Evolutionary conservation across 2,113 vertebrate species (phyloP).

Genomic region (Neotoma lepida): DNA sequence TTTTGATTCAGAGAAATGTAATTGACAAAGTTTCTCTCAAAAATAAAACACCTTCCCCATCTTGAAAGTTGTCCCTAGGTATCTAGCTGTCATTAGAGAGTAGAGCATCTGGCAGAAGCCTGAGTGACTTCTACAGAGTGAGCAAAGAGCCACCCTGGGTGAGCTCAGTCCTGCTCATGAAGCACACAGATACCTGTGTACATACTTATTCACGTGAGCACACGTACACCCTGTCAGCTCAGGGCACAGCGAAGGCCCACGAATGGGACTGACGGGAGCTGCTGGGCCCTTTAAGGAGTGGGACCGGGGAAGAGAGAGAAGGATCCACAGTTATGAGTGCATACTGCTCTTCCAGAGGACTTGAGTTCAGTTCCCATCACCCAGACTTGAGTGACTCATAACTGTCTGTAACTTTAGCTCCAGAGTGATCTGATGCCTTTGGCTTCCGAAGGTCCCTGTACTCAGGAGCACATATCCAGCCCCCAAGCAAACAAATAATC

Average conservation of each 20-base stretch:
- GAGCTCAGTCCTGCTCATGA: not conserved
- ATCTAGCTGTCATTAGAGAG: not conserved
- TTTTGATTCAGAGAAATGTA: constrained; percentile 12
- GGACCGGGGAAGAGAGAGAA: not conserved
- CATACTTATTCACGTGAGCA: not conserved
- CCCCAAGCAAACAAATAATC: not conserved
- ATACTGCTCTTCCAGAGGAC: not conserved
- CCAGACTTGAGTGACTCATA: not conserved
- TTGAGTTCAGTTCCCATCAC: not conserved
- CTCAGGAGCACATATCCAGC: not conserved
- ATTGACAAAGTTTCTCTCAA: not conserved
- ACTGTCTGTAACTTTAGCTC: not conserved
- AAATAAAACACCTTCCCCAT: not conserved
- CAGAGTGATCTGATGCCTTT: not conserved
- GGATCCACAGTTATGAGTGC: not conserved
- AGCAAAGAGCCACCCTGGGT: not conserved
- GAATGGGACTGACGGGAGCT: too few relatives aligned
- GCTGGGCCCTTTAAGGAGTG: not conserved
- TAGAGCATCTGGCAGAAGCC: not conserved
- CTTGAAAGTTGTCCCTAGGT: not conserved
- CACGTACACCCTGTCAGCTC: not conserved
- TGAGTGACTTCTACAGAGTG: not conserved
- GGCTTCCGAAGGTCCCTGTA: not conserved
- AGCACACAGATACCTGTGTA: not conserved
- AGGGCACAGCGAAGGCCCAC: not conserved